Evolutionary conservation across 2,888 invertebrate species (phyloP).

Genomic region (Polymixis flavicincta): DNA sequence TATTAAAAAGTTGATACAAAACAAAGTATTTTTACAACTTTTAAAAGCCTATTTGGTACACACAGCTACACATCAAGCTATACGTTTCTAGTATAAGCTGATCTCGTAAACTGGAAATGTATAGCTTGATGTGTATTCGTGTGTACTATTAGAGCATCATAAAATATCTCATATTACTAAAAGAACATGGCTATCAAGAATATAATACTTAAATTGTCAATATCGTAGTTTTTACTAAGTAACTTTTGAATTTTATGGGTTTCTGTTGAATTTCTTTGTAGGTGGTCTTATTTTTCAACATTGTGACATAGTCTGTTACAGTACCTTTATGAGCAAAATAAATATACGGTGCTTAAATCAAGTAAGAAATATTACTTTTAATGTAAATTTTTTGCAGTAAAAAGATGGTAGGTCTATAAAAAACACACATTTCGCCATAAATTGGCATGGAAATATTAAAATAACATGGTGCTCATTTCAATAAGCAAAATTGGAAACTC

Average conservation of each 20-base stretch:
- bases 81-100: too few species aligned
- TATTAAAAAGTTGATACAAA: constrained; percentile 28
- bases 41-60: constrained; percentile 53
- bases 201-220: constrained; percentile 41
- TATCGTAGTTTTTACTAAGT: constrained; percentile 44
- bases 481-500: neutral
- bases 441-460: neutral
- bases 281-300: constrained; percentile 44
- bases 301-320: neutral
- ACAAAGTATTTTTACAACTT: constrained; percentile 41
- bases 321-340: constrained; percentile 2
- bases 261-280: constrained; percentile 17
- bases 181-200: constrained; percentile 37
- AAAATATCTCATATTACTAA: constrained; percentile 45
- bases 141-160: constrained; percentile 44
- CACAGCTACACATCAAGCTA: too few species aligned
- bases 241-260: constrained; percentile 36
- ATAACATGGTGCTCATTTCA: neutral
- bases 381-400: neutral
- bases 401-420: neutral
- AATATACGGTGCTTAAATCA: neutral
- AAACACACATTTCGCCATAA: neutral
- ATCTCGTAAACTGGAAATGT: too few species aligned
- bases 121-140: too few species aligned
- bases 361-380: neutral